Conservation (phyloP, 2,888 invertebrate species). For the Chromoteleia sp. region DNA sequence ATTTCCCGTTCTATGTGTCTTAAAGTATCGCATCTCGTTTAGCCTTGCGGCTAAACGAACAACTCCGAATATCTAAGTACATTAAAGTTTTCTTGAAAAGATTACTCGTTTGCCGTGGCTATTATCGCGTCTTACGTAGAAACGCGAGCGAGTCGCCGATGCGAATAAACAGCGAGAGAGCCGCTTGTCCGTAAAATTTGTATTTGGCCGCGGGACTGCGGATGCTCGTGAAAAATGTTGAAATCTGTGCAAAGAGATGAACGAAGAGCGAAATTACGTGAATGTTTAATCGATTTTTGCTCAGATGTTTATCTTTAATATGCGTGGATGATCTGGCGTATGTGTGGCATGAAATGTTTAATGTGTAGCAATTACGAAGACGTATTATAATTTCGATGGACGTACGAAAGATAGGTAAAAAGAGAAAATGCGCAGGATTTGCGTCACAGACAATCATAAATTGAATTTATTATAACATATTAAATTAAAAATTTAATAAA, state of each 20-base stretch:
- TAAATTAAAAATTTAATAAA: not conserved
- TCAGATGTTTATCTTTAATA: conserved; percentile 34
- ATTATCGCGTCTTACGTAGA: conserved; percentile 67
- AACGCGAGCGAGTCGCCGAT: conserved; percentile 57
- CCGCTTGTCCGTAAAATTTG: conserved; percentile 54
- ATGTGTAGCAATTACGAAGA: conserved; percentile 13
- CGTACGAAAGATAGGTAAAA: not conserved
- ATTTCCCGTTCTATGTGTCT: conserved; percentile 18
- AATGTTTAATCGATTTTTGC: conserved; percentile 48
- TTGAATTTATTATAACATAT: not conserved
- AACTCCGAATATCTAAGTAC: conserved; percentile 50
- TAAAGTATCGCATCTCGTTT: conserved; percentile 33
- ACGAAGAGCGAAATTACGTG: conserved; percentile 41
- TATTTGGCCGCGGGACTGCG: conserved; percentile 48
- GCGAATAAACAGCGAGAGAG: conserved; percentile 51
- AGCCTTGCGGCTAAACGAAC: conserved; percentile 50
- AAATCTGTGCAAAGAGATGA: conserved; percentile 31
- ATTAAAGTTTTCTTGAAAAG: conserved; percentile 64
- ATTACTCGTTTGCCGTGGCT: conserved; percentile 61
- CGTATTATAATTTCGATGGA: conserved; percentile 29
- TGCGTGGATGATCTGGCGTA: conserved; percentile 23
- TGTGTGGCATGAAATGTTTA: conserved; percentile 18
- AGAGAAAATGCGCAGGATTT: conserved; percentile 1
- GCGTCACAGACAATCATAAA: not conserved
- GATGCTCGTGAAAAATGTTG: conserved; percentile 26